A percentile compares a stretch with the other conserved stretches of the same genome.
phyloP scores from a whole-genome alignment of 1,140 invertebrate species.

The Drosophila punjabiensis region DNA sequence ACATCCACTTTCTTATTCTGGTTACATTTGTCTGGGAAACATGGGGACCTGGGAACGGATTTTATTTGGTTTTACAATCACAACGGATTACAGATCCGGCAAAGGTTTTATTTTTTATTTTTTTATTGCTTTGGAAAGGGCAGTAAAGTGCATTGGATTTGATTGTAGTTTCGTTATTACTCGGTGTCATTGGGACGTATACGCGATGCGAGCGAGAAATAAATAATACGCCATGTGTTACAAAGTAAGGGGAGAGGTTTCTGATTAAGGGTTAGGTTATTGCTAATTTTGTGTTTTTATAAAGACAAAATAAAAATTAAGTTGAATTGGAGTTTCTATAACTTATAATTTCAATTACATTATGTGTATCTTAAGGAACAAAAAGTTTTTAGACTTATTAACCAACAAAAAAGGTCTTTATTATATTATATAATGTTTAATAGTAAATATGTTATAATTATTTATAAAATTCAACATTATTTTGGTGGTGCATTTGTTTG shows the following conservation, averaged over 20 bases:
- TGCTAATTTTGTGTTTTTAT: too few species aligned
- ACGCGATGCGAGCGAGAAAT: conserved; percentile 34
- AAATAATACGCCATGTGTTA: conserved; percentile 52
- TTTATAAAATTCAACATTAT: too few species aligned
- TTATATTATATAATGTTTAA: too few species aligned
- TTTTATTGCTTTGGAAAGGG: conserved; percentile 38
- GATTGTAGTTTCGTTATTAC: conserved; percentile 20
- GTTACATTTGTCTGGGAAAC: conserved; percentile 1
- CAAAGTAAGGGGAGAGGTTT: background rate
- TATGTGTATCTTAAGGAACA: background rate
- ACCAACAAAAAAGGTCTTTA: too few species aligned
- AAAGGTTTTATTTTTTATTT: conserved; percentile 17
- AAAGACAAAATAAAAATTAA: too few species aligned
- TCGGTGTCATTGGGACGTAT: conserved; percentile 44
- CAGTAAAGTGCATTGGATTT: conserved; percentile 44
- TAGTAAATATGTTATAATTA: too few species aligned
- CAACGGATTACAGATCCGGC: conserved; percentile 14
- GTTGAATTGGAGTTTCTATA: background rate
- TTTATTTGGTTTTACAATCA: conserved; percentile 25
- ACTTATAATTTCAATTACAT: background rate
- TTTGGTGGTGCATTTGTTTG: too few species aligned
- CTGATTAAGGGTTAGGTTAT: background rate
- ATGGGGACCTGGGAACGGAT: conserved; percentile 3
- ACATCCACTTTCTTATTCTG: conserved; percentile 15
- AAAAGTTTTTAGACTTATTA: background rate